Evolutionary conservation across 2,797 vertebrate species (phyloP).

Genomic region (Agapornis canus): DNA sequence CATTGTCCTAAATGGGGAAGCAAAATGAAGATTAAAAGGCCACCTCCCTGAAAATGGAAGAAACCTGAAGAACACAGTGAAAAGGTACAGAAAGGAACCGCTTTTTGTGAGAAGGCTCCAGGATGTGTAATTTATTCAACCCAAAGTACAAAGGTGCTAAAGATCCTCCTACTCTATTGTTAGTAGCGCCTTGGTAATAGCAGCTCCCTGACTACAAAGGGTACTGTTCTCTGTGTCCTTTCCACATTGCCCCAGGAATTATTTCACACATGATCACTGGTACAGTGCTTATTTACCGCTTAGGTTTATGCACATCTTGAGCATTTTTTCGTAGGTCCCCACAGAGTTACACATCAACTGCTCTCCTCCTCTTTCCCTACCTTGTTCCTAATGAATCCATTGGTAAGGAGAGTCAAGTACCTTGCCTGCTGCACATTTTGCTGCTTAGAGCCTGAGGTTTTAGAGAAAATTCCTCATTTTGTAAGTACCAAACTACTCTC

Average conservation of each 20-base stretch:
- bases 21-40: background rate
- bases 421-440: background rate
- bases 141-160: background rate
- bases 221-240: fast-evolving
- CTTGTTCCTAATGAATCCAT: background rate
- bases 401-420: background rate
- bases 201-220: background rate
- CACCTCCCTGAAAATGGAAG: background rate
- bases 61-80: background rate
- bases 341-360: fast-evolving
- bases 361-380: background rate
- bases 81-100: background rate
- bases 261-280: background rate
- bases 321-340: background rate
- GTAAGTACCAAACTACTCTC: background rate
- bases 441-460: background rate
- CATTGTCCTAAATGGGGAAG: background rate
- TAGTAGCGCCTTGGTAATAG: background rate
- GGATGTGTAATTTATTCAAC: background rate
- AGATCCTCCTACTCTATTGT: background rate
- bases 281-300: background rate
- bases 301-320: background rate
- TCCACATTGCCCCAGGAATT: background rate
- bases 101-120: background rate
- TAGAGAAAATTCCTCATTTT: background rate